Percentiles rank a stretch among this genome's conserved stretches.
Evolutionary conservation across 2,797 vertebrate species (phyloP).

Genomic region (Gymnodraco acuticeps): DNA sequence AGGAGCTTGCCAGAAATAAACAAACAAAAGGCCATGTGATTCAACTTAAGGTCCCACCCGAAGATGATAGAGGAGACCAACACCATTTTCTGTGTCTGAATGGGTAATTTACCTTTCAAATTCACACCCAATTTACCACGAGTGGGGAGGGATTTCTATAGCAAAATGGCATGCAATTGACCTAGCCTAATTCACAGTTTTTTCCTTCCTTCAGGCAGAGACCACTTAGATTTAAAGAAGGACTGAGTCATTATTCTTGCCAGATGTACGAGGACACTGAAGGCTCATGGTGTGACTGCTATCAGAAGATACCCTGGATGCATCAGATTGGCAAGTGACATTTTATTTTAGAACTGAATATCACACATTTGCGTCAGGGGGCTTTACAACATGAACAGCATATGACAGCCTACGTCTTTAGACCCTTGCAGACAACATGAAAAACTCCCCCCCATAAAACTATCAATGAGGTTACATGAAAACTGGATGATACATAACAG

Average conservation of each 20-base stretch:
- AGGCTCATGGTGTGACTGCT: conserved; percentile 2
- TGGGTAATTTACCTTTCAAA: conserved; percentile 5
- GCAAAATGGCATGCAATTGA: conserved; percentile 40
- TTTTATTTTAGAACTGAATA: too few relatives aligned
- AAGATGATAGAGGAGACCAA: conserved; percentile 14
- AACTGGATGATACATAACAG: background rate
- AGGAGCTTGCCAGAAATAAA: conserved; percentile 56
- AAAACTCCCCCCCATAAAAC: too few relatives aligned
- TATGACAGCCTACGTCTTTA: too few relatives aligned
- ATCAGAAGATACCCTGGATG: conserved; percentile 35
- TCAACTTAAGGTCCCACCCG: conserved; percentile 9
- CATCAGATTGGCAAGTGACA: background rate
- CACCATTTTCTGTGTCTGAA: conserved; percentile 2
- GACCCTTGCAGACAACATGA: too few relatives aligned
- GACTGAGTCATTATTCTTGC: conserved; percentile 52
- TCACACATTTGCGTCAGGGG: too few relatives aligned
- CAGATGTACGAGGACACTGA: conserved; percentile 6
- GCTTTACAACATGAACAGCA: too few relatives aligned
- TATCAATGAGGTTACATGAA: conserved; percentile 36
- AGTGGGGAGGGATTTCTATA: conserved; percentile 26
- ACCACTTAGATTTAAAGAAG: conserved; percentile 5
- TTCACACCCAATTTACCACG: conserved; percentile 26
- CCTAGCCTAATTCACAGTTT: conserved; percentile 48
- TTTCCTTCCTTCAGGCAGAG: conserved; percentile 36
- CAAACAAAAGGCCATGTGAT: conserved; percentile 9